These are phyloP conservation scores for Epiblema foenella DNA, from an alignment of 2,888 invertebrate genomes.

Conservation along the genomic window DNA sequence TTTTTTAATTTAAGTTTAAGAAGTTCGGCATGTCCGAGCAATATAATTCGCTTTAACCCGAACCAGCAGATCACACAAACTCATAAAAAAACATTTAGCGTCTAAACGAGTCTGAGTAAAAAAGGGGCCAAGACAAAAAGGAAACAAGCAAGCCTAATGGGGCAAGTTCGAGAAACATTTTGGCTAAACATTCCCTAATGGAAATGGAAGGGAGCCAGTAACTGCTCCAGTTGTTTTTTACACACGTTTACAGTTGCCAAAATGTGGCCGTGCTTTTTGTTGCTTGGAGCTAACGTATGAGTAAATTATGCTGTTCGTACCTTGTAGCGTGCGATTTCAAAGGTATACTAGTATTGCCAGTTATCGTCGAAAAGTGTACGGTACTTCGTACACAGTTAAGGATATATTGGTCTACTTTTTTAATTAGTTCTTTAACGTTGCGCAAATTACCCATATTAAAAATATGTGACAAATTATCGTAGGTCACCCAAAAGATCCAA, in stretches of 20 bases:
- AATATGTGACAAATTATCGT: too few species aligned
- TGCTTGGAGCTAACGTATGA: conserved; percentile 46
- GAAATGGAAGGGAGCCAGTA: conserved; percentile 81
- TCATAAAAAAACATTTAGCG: conserved; percentile 74
- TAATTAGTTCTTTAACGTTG: too few species aligned
- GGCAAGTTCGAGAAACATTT: conserved; percentile 82
- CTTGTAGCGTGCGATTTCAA: not conserved
- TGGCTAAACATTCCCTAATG: conserved; percentile 83
- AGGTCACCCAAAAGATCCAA: too few species aligned
- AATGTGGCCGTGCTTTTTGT: conserved; percentile 57
- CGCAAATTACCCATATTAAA: too few species aligned
- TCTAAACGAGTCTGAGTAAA: conserved; percentile 62
- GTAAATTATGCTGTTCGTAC: conserved; percentile 20
- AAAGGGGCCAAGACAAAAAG: conserved; percentile 78
- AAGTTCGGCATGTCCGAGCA: not conserved
- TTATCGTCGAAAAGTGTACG: not conserved
- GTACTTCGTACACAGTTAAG: too few species aligned
- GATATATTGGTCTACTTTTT: too few species aligned
- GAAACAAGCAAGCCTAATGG: conserved; percentile 72
- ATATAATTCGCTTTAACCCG: not conserved
- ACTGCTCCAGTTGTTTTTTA: conserved; percentile 72
- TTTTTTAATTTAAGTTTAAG: not conserved
- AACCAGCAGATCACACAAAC: conserved; percentile 47
- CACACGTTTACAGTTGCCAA: conserved; percentile 71
- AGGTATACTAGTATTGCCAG: not conserved